These are phyloP conservation scores for Stomatorhinus ivindoensis DNA, from an alignment of 2,113 vertebrate genomes.

Conservation along the genomic window DNA sequence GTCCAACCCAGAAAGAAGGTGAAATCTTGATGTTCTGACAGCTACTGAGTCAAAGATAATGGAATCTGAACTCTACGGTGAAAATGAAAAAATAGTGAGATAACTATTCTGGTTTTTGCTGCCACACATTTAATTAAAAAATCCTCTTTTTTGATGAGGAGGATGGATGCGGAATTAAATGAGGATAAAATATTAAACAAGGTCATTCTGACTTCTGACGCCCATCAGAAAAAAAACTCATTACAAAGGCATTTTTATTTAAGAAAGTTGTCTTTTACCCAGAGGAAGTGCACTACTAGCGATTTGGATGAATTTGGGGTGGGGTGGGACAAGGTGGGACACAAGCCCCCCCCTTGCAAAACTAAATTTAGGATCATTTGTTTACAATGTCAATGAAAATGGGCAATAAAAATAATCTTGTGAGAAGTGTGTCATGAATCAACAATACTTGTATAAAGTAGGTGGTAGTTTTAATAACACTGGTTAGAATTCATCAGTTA, in stretches of 20 bases:
- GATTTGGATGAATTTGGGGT: conserved; percentile 23
- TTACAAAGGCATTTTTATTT: conserved; percentile 49
- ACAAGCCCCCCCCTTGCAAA: not conserved
- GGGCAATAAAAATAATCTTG: not conserved
- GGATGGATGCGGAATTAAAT: conserved; percentile 43
- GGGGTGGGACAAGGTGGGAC: not conserved
- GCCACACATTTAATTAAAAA: conserved; percentile 54
- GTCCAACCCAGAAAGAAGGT: conserved; percentile 30
- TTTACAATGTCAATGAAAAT: not conserved
- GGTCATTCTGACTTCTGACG: conserved; percentile 45
- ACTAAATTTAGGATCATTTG: not conserved
- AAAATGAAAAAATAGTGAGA: conserved; percentile 47
- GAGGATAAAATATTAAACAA: conserved; percentile 49
- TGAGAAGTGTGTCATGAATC: not conserved
- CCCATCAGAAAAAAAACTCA: conserved; percentile 48
- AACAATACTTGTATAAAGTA: not conserved
- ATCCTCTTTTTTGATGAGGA: conserved; percentile 37
- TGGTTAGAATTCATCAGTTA: not conserved
- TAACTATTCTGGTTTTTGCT: conserved; percentile 52
- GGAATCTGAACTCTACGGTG: conserved; percentile 44
- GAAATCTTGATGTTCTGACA: conserved; percentile 46
- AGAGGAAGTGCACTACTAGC: conserved; percentile 44
- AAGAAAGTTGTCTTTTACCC: conserved; percentile 42
- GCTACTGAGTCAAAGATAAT: conserved; percentile 51
- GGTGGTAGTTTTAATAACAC: not conserved